Evolutionary conservation across 1,140 invertebrate species (phyloP).

Genomic region (Panulirus ornatus): DNA sequence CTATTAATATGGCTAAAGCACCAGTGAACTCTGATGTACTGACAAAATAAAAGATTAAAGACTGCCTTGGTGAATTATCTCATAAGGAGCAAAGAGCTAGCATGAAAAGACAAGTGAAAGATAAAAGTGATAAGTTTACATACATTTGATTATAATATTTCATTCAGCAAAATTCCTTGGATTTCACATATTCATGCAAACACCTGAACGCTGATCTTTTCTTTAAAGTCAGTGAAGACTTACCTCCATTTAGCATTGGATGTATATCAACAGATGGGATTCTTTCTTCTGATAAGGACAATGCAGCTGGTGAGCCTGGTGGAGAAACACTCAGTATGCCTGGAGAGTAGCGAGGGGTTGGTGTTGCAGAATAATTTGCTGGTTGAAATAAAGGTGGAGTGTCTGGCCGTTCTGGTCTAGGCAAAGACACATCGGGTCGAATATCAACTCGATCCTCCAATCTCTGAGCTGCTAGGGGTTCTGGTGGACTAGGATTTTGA

Average conservation of each 20-base stretch:
- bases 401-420: slow-evolving; percentile 52
- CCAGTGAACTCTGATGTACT: too few relatives aligned
- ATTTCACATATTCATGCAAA: too few relatives aligned
- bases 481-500: slow-evolving; percentile 42
- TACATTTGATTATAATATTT: too few relatives aligned
- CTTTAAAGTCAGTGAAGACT: too few relatives aligned
- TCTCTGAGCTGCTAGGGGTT: slow-evolving; percentile 28
- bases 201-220: too few relatives aligned
- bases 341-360: slow-evolving; percentile 45
- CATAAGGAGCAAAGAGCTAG: too few relatives aligned
- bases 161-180: too few relatives aligned
- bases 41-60: too few relatives aligned
- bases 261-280: slow-evolving; percentile 61
- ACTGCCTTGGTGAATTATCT: too few relatives aligned
- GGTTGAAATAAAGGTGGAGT: slow-evolving; percentile 63
- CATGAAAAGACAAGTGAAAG: too few relatives aligned
- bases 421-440: slow-evolving; percentile 15
- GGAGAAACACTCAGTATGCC: slow-evolving; percentile 60
- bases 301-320: slow-evolving; percentile 57
- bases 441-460: slow-evolving; percentile 33
- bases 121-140: too few relatives aligned
- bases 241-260: slow-evolving; percentile 73
- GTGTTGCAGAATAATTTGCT: neutral
- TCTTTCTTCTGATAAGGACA: slow-evolving; percentile 44
- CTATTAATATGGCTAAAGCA: too few relatives aligned